Percentiles rank a stretch among this genome's conserved stretches.
Conservation (phyloP, 2,797 vertebrate species). For the Okamejei kenojei region DNA sequence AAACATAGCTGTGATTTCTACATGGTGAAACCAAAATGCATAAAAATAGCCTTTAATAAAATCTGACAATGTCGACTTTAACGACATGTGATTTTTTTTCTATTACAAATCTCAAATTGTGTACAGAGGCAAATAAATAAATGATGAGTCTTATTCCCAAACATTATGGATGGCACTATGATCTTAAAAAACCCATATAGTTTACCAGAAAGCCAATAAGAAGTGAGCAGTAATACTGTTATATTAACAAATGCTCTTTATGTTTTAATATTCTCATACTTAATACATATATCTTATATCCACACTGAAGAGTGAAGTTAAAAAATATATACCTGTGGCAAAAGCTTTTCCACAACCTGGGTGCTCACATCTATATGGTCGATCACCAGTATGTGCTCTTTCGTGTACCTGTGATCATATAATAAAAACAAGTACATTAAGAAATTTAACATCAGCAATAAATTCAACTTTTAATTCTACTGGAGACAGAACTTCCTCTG, state of each 20-base stretch:
- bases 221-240: background rate
- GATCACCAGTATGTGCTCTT: constrained; percentile 93
- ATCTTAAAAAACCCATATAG: background rate
- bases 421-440: constrained; percentile 41
- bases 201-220: background rate
- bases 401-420: constrained; percentile 79
- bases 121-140: no score
- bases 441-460: background rate
- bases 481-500: no score
- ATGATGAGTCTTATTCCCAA: no score
- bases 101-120: no score
- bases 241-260: background rate
- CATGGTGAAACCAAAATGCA: no score
- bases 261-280: background rate
- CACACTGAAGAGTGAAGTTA: background rate
- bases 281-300: background rate
- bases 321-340: constrained; percentile 78
- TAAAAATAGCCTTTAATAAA: no score
- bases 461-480: background rate
- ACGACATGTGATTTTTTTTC: no score
- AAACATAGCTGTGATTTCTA: no score
- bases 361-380: constrained; percentile 89
- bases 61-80: no score
- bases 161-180: no score
- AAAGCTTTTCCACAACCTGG: constrained; percentile 91